These are phyloP conservation scores for Erebia epiphron DNA, from an alignment of 2,888 invertebrate species.

Conservation along the genomic window DNA sequence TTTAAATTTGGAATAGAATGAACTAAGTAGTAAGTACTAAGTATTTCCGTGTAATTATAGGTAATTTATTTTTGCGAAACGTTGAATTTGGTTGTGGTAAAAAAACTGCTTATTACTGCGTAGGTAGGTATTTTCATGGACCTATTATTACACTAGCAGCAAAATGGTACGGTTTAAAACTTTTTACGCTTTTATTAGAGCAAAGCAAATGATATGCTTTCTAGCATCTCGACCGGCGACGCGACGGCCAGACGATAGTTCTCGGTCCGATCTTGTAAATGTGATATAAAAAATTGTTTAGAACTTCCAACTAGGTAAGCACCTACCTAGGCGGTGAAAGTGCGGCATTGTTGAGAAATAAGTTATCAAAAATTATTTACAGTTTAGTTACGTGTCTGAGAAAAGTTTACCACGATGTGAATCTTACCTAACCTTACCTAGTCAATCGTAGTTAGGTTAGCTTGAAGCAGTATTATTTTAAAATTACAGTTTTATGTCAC, in stretches of 20 bases:
- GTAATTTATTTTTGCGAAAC: no score
- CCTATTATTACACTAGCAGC: not conserved
- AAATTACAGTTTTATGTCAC: no score
- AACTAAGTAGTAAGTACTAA: no score
- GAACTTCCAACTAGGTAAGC: slow-evolving; percentile 12
- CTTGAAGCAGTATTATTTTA: no score
- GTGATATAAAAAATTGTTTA: slow-evolving; percentile 23
- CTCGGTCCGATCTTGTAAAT: slow-evolving; percentile 37
- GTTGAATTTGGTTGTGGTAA: no score
- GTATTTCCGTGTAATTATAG: no score
- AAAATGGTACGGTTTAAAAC: slow-evolving; percentile 6
- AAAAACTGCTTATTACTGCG: not conserved
- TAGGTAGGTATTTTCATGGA: not conserved
- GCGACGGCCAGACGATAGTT: slow-evolving; percentile 35
- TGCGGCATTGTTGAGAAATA: slow-evolving; percentile 10
- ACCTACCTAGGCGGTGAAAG: slow-evolving; percentile 31
- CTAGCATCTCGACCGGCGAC: slow-evolving; percentile 47
- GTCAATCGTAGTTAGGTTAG: no score
- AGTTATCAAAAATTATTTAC: slow-evolving; percentile 2
- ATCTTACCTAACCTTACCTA: no score
- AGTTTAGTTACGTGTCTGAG: not conserved
- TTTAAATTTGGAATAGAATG: no score
- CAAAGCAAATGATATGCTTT: slow-evolving; percentile 72
- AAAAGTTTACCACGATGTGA: not conserved
- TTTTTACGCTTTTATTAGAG: slow-evolving; percentile 61